These are phyloP conservation scores for Chrysomela aeneicollis DNA, from an alignment of 2,888 invertebrate species.

Conservation along the genomic window DNA sequence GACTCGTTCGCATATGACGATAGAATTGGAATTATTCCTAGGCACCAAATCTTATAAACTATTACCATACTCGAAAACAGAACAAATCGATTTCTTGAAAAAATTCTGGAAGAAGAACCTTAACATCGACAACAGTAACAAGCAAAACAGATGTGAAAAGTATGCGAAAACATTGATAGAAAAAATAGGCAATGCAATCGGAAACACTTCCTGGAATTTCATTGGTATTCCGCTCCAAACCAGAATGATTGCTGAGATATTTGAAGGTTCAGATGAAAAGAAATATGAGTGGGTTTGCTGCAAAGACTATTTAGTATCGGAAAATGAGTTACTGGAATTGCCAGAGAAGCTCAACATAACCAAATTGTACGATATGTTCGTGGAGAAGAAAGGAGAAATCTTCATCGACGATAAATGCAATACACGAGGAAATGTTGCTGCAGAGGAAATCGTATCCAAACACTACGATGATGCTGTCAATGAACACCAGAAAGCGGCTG, in stretches of 20 bases:
- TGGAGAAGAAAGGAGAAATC: constrained; percentile 20
- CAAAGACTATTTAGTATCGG: constrained; percentile 15
- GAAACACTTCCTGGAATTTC: neutral
- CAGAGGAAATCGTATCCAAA: neutral
- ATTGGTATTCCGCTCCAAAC: constrained; percentile 26
- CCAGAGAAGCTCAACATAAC: neutral
- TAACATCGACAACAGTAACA: neutral
- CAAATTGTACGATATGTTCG: constrained; percentile 21
- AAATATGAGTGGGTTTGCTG: neutral
- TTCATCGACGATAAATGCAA: constrained; percentile 23
- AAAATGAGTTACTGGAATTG: neutral
- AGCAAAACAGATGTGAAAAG: neutral
- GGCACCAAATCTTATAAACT: neutral
- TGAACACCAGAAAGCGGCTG: constrained; percentile 8
- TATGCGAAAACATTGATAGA: constrained; percentile 5
- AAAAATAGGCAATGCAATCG: neutral
- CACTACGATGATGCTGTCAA: constrained; percentile 15
- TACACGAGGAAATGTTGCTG: neutral
- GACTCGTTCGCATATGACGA: constrained; percentile 17
- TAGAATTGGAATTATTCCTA: neutral
- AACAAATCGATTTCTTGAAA: constrained; percentile 12
- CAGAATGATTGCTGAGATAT: constrained; percentile 29
- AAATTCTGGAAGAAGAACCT: constrained; percentile 16
- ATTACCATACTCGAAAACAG: constrained; percentile 3
- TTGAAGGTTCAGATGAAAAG: neutral